Evolutionary conservation across 2,797 vertebrate species (phyloP), one percentile per base, ranked within the genome.

Genomic region (Heterohyrax brucei): DNA sequence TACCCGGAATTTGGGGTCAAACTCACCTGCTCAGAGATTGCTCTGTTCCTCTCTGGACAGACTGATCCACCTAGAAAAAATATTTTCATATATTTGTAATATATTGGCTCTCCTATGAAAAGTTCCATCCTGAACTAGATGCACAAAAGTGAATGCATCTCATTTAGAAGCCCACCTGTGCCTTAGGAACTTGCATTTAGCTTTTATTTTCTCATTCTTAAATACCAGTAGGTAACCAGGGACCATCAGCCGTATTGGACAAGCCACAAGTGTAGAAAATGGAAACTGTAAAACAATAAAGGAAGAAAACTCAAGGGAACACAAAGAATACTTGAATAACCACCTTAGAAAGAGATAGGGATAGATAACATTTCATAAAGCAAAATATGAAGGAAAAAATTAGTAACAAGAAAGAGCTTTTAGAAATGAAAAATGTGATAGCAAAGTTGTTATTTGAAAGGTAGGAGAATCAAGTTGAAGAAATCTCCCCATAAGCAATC

Each of bases 11-110:
- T 13, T 4, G 72, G 19, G 10, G 2, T 44, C 68, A n/a, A 21
- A 18, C 3, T 12, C n/a, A 9, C 16, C 19, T 56, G 10, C 7
- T 33, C 39, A 72, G 26, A 87, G 66, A 80, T 78, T 44, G 19
- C 44, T 66, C 33, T 62, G 33, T 80, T 95, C 10, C 84, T 64
- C 75, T n/a, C 39, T 82, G n/a, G 62, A 72, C 7, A 95, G 93
- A 44, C 7, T 28, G 53, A 24, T 48, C 68, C 33, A 12, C 33
- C 68, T 77, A 50, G 30, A 6, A 28, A 85, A 85, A 72, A 72
- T 1, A 19, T 91, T 70, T 81, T 33, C 44, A 48, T 19, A 1
- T 50, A 19, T 44, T 7, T 83, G n/a, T 6, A 30, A 30, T 92
- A 39, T 85, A 14, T n/a, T 81, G 59, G 1, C 33, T 22, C 30